Evolutionary conservation across 2,113 vertebrate genomes (phyloP), one percentile per base, ranked within the genome.

Genomic region (Saguinus imperator): DNA sequence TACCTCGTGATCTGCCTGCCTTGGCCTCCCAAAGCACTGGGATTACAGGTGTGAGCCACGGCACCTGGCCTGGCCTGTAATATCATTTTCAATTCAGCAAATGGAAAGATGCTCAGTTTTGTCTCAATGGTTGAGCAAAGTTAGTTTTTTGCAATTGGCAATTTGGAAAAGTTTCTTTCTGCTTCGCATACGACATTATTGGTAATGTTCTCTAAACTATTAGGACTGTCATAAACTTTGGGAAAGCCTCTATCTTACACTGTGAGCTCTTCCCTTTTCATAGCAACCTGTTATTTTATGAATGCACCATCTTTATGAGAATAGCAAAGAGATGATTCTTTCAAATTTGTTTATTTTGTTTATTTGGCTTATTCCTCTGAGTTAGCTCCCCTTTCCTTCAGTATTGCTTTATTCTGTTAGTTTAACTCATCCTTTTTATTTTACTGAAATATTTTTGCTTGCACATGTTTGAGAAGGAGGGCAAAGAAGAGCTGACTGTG

Each of bases 111-210:
- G 73, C 25, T 77, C 50, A 58, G 25, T 92, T 25, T 73, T 68
- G 6, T 86, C 80, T 75, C 58, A 45, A 27, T 32, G 43, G 40
- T 10, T 70, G 73, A 91, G 27, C 70, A 91, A 87, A 97, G 91
- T 94, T 94, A 17, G 13, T 52, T 81, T 45, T 89, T 64, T 88
- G 50, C 48, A 66, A 55, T 9, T 85, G 37, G 57, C 14, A 80
- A n/a, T 40, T 87, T 75, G 87, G 48, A 61, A 96, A 90, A 87
- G 10, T 68, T 95, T 73, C 55, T 58, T 86, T 90, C 32, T 90
- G 17, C 20, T 57, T 80, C 84, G 32, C 35, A 79, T 57, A 40
- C 70, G 12, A 64, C 57, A 75, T 92, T 81, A 86, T 17, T 88
- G 8, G 27, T 52, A 43, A 91, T 57, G 45, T 83, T 52, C 29